Evolutionary conservation across 2,797 vertebrate genomes (phyloP), one percentile per base, ranked within the genome.

Genomic region (Alca torda): DNA sequence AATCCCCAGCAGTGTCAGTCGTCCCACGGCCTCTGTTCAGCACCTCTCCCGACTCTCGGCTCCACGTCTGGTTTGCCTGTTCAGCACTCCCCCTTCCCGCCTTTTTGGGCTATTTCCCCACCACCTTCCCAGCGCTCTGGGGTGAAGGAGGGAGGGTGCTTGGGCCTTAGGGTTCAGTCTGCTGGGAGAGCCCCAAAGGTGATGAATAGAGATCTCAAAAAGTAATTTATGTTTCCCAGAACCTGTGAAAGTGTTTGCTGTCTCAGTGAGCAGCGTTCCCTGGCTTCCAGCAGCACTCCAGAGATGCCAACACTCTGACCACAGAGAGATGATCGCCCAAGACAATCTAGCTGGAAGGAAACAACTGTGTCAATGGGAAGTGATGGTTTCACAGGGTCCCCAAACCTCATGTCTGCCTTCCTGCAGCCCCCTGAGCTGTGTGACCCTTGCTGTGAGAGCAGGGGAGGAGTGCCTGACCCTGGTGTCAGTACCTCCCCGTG

Each of bases 401-500:
- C 17, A 18, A 21, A 31, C 6, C 50, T 25, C 51, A 4, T 41
- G 31, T 31, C 20, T 53, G 2, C 45, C 41, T 87, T 46, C 80
- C 72, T 28, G 19, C 24, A 48, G 30, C 41, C 21, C 54, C 14
- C 75, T 25, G 73, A 25, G 37, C 21, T 37, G 5, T 1, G 2
- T 54, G 43, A 18, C 18, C 21, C 9, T 15, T 26, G 60, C n/a
- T 21, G 2, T 13, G 50, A 39, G 56, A 57, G 51, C 59, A 59
- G 61, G 33, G 57, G 7, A 30, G 31, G 13, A 45, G 25, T 4
- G 16, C 25, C 33, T 28, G 59, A 4, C 50, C 59, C 50, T 4
- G 13, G 10, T 18, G 46, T 23, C 18, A 16, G 39, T 3, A 11
- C 8, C 0, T 23, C 64, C 16, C 45, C 13, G 11, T 0, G 5